Conservation (phyloP, 2,113 vertebrate species). For the Galeopterus variegatus region DNA sequence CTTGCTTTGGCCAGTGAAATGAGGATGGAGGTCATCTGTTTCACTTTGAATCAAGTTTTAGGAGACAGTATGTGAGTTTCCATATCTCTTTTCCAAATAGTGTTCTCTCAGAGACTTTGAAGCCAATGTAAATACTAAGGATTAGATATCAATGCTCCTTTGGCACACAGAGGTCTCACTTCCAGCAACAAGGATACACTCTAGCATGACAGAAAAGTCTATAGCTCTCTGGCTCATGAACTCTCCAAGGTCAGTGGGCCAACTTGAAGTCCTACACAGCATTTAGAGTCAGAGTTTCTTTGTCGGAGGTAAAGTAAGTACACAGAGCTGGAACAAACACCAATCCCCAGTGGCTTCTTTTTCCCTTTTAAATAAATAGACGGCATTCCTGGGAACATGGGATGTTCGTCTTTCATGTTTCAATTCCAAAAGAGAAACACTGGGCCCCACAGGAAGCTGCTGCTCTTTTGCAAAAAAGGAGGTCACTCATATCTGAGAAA, state of each 20-base stretch:
- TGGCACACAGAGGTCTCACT: neutral
- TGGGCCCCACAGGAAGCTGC: neutral
- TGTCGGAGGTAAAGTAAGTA: neutral
- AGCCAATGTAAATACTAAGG: neutral
- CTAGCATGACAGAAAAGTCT: neutral
- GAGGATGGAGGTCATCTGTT: neutral
- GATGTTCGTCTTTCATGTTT: neutral
- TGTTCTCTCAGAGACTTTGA: neutral
- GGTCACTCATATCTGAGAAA: neutral
- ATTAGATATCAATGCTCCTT: neutral
- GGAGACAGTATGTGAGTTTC: neutral
- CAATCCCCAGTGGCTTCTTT: neutral
- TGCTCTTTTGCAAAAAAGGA: neutral
- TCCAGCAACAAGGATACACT: neutral
- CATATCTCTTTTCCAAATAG: neutral
- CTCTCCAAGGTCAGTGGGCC: neutral
- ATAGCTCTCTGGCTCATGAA: neutral
- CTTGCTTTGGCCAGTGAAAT: neutral
- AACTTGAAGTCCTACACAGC: neutral
- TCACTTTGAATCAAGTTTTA: neutral
- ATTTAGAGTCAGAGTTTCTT: neutral
- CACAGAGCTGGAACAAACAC: neutral
- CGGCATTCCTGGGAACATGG: neutral
- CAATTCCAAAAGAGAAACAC: neutral
- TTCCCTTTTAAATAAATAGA: conserved; percentile 38